Evolutionary conservation across 2,888 invertebrate species (phyloP).

Genomic region (Chrysolina americana): DNA sequence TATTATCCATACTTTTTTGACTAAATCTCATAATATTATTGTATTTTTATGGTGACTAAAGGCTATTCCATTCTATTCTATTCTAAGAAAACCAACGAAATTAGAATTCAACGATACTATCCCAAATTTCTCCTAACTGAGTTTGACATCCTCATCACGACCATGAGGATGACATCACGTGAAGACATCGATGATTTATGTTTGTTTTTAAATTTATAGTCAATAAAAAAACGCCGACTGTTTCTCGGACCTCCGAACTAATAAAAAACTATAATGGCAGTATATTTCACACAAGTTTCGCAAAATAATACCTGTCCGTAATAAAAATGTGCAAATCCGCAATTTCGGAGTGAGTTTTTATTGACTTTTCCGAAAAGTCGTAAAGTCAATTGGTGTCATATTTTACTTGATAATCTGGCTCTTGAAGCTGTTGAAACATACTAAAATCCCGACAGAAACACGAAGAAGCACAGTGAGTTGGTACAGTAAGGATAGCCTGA

Average conservation of each 20-base stretch:
- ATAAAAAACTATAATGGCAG: constrained; percentile 27
- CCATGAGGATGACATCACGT: neutral
- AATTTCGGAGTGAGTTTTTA: constrained; percentile 19
- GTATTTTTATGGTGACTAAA: too few species aligned
- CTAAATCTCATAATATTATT: too few species aligned
- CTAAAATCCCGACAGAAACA: neutral
- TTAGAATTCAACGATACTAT: neutral
- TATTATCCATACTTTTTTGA: too few species aligned
- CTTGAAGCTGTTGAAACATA: constrained; percentile 3
- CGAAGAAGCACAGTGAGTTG: neutral
- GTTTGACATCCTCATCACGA: neutral
- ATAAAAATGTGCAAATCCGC: constrained; percentile 31
- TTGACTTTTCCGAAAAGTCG: constrained; percentile 27
- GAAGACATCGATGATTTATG: constrained; percentile 8
- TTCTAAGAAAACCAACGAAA: neutral
- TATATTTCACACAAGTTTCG: constrained; percentile 31
- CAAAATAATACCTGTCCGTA: constrained; percentile 29
- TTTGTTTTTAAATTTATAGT: neutral
- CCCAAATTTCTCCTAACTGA: neutral
- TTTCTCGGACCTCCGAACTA: constrained; percentile 6
- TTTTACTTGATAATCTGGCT: constrained; percentile 6
- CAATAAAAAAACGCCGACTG: constrained; percentile 14
- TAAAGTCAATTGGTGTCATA: constrained; percentile 28
- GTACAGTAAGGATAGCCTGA: neutral
- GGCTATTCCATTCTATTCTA: too few species aligned